Evolutionary conservation across 2,113 vertebrate genomes (phyloP).

Genomic region (Syngnathus scovelli): DNA sequence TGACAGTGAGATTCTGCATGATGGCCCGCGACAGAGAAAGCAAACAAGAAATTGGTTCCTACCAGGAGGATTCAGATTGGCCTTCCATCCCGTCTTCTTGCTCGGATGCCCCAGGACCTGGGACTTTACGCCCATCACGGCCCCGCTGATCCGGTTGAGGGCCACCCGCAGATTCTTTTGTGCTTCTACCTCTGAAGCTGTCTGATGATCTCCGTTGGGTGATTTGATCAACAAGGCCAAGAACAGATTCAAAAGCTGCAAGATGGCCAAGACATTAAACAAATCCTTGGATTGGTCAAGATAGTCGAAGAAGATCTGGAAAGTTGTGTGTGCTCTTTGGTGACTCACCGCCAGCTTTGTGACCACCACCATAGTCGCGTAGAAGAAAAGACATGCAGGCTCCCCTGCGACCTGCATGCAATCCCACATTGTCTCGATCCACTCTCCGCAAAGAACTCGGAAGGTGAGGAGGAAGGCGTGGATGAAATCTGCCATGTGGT

Average conservation of each 20-base stretch:
- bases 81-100: constrained; percentile 25
- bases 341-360: constrained; percentile 91
- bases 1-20: not conserved
- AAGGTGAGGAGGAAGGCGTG: constrained; percentile 96
- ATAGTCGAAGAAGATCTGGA: too few species aligned
- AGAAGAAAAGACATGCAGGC: constrained; percentile 86
- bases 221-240: constrained; percentile 92
- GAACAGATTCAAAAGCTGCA: constrained; percentile 92
- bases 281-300: not conserved
- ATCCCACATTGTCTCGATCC: constrained; percentile 99
- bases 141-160: constrained; percentile 79
- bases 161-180: constrained; percentile 95
- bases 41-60: not conserved
- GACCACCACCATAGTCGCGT: constrained; percentile 94
- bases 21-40: not conserved
- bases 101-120: constrained; percentile 54
- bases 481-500: constrained; percentile 97
- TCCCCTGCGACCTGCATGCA: constrained; percentile 95
- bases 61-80: constrained; percentile 13
- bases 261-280: not conserved
- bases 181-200: constrained; percentile 79
- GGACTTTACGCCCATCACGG: constrained; percentile 68
- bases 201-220: constrained; percentile 85
- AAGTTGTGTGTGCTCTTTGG: not conserved
- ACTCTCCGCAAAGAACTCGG: constrained; percentile 91